These are phyloP conservation scores for Carterocephalus palaemon DNA, from an alignment of 2,888 invertebrate genomes.

Conservation along the genomic window DNA sequence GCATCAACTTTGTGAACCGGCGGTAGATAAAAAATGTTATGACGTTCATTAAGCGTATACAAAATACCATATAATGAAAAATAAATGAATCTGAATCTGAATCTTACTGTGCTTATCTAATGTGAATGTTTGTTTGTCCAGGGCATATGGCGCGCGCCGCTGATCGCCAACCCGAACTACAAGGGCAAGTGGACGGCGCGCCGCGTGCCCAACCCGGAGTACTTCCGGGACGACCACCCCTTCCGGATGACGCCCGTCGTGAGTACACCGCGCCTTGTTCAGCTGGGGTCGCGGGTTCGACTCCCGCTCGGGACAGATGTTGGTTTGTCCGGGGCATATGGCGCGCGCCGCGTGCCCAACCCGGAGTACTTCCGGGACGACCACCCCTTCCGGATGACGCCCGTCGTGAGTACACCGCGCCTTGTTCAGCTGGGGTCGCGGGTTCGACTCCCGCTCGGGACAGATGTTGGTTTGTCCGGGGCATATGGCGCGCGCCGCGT, in stretches of 20 bases:
- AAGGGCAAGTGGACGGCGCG: conserved; percentile 96
- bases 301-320: no score
- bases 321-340: conserved; percentile 83
- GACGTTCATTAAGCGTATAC: no score
- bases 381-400: conserved; percentile 92
- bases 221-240: conserved; percentile 94
- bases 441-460: not conserved
- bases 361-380: conserved; percentile 96
- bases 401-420: conserved; percentile 85
- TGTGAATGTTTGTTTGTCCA: conserved; percentile 32
- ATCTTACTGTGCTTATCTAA: no score
- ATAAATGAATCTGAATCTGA: no score
- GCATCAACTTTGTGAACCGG: no score
- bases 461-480: conserved; percentile 58
- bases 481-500: conserved; percentile 94
- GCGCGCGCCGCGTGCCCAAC: conserved; percentile 92
- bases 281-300: not conserved
- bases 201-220: conserved; percentile 94
- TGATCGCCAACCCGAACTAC: conserved; percentile 95
- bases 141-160: conserved; percentile 94
- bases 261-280: conserved; percentile 63
- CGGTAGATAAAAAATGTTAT: no score
- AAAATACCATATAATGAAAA: no score
- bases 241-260: conserved; percentile 94
- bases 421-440: not conserved